These are phyloP conservation scores for Hyles lineata DNA, from an alignment of 2,888 invertebrate species.

Conservation along the genomic window DNA sequence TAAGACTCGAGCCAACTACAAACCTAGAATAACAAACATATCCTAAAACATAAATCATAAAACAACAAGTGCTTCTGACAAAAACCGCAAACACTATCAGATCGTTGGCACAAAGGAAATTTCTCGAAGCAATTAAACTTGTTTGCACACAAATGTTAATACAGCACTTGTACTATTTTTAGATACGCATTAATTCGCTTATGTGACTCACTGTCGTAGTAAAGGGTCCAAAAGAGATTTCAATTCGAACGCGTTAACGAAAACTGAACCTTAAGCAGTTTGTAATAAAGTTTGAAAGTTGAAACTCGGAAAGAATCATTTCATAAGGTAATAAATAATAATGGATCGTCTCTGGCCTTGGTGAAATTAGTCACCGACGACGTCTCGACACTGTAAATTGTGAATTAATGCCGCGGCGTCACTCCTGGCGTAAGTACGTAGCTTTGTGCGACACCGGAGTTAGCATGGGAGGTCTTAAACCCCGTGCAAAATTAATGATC, in stretches of 20 bases:
- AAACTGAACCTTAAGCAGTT: conserved; percentile 53
- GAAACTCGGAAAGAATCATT: conserved; percentile 53
- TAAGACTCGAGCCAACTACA: conserved; percentile 2
- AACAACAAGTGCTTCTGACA: conserved; percentile 30
- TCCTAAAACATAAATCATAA: not conserved
- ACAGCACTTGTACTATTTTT: conserved; percentile 64
- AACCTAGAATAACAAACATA: not conserved
- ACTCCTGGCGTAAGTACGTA: conserved; percentile 43
- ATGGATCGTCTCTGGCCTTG: conserved; percentile 81
- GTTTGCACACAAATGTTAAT: conserved; percentile 50
- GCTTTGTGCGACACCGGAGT: conserved; percentile 2
- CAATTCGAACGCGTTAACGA: conserved; percentile 43
- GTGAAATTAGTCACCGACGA: conserved; percentile 73
- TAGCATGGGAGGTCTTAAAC: conserved; percentile 18
- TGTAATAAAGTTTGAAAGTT: conserved; percentile 53
- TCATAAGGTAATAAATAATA: conserved; percentile 82
- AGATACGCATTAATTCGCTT: conserved; percentile 65
- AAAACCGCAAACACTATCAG: conserved; percentile 36
- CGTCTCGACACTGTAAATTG: conserved; percentile 59
- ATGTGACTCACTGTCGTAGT: conserved; percentile 68
- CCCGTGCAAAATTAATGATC: conserved; percentile 4
- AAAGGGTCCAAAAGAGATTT: conserved; percentile 70
- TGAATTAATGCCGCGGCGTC: conserved; percentile 59
- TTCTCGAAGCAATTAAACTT: conserved; percentile 48
- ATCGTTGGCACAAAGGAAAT: conserved; percentile 45